Base-by-base conservation (phyloP, 2,797 vertebrate genomes). In the Orientallactaga sibirica region DNA sequence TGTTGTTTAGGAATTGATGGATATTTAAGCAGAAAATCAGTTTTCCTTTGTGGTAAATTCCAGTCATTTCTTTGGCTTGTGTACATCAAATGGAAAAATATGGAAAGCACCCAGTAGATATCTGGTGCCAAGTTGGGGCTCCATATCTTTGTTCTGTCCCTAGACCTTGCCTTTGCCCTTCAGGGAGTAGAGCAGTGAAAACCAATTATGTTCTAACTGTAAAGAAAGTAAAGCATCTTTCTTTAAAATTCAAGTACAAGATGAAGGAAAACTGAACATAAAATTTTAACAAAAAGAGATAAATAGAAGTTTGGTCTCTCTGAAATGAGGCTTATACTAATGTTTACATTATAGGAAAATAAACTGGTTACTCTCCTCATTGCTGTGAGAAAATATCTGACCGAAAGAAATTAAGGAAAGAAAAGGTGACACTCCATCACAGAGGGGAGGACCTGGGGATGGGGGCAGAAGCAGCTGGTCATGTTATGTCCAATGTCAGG, bases 231-330 rank as follows among this genome's bases (percentile, higher is more conserved):
- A 73, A 88, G 18, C 79, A 7, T 18, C 61, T 55, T 87, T 94
- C 75, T 83, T 68, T 64, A 94, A 88, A 70, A 58, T 2, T 7
- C 9, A 95, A 76, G 58, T 16, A 71, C 71, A 74, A 90, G 37
- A 90, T 41, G 11, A 73, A 86, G 79, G 22, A 58, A 92, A 90
- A 25, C 9, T 73, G 43, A 90, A 29, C 5, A 29, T 66, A 62
- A 76, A 62, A 62, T 71, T 95, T 85, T 84, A 67, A 0, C 22
- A 67, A 5, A 19, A 4, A 16, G 7, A 82, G 8, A 84, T 22
- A 80, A 85, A 61, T 4, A 75, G 24, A 82, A 91, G 33, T 79
- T 88, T 77, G 20, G 3, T 73, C n/a, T 88, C 61, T 67, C 12
- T 78, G 43, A 88, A 87, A 62, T 77, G 48, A 74, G n/a, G 61